These are phyloP conservation scores for Phortica variegata DNA, from an alignment of 1,140 invertebrate species.

Conservation along the genomic window DNA sequence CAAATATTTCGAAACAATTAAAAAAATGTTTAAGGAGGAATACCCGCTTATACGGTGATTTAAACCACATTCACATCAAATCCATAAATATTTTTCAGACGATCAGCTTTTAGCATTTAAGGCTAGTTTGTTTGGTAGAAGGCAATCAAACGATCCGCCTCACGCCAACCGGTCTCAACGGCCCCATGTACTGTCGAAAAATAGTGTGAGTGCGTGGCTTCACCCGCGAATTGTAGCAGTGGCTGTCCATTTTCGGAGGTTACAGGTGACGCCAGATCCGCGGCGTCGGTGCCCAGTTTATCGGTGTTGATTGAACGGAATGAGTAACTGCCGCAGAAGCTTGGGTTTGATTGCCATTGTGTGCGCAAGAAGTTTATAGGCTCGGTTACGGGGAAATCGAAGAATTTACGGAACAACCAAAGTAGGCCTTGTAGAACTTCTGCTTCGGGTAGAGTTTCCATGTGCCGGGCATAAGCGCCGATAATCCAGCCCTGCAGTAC, in stretches of 20 bases:
- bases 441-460: constrained; percentile 61
- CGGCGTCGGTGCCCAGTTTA: constrained; percentile 57
- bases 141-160: constrained; percentile 63
- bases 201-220: constrained; percentile 67
- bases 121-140: no score
- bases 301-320: constrained; percentile 65
- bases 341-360: constrained; percentile 68
- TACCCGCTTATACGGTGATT: no score
- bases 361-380: constrained; percentile 43
- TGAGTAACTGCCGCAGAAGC: constrained; percentile 71
- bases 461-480: constrained; percentile 61
- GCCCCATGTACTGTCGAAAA: constrained; percentile 82
- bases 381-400: constrained; percentile 27
- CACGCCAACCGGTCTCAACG: constrained; percentile 73
- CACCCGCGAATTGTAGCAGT: constrained; percentile 70
- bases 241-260: constrained; percentile 57
- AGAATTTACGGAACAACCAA: constrained; percentile 58
- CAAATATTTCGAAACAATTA: no score
- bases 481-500: constrained; percentile 68
- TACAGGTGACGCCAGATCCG: constrained; percentile 63
- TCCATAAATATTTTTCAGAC: no score
- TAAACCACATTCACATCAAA: no score
- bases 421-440: constrained; percentile 58
- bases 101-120: no score
- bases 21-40: no score